These are phyloP conservation scores for Oxyruncus cristatus DNA, from an alignment of 2,113 vertebrate species.

Conservation along the genomic window DNA sequence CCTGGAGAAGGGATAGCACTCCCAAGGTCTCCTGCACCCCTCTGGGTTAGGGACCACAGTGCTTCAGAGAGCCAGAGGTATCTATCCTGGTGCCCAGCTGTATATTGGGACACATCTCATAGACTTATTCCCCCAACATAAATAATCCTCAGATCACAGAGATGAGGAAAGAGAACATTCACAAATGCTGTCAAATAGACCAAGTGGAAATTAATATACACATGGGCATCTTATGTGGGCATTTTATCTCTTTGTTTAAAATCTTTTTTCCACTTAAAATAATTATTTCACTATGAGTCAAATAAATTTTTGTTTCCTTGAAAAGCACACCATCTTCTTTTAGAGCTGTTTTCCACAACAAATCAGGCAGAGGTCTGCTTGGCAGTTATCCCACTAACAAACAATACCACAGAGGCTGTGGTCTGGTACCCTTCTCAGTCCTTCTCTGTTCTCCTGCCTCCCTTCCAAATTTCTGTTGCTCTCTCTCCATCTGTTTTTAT, in stretches of 20 bases:
- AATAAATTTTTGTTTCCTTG: neutral
- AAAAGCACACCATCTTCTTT: neutral
- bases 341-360: neutral
- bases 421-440: neutral
- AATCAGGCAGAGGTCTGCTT: neutral
- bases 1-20: neutral
- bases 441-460: neutral
- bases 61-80: neutral
- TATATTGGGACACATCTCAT: neutral
- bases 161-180: neutral
- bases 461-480: neutral
- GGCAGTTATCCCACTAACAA: accelerated
- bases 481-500: neutral
- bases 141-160: neutral
- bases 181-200: neutral
- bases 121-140: neutral
- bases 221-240: neutral
- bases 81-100: accelerated
- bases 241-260: too few species aligned
- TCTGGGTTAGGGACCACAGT: neutral
- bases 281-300: neutral
- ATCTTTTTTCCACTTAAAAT: neutral
- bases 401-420: accelerated
- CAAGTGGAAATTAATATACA: neutral
- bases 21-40: neutral